A percentile compares a stretch with the other conserved stretches of the same genome.
These are phyloP conservation scores for Criorhina ranunculi DNA, from an alignment of 2,888 invertebrate genomes.

Conservation along the genomic window DNA sequence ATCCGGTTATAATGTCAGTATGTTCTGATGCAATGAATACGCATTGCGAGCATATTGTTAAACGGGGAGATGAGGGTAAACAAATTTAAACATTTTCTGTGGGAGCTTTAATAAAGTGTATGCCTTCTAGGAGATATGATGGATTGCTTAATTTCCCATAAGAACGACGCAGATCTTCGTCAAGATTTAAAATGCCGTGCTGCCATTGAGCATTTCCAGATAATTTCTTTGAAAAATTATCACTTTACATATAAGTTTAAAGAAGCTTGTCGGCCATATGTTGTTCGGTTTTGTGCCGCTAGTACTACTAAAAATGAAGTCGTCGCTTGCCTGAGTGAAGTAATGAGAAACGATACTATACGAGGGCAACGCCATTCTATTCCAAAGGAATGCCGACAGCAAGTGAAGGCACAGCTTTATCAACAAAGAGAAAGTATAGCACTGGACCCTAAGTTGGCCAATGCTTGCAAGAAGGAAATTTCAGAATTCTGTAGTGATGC, in stretches of 20 bases:
- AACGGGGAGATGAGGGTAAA: slow-evolving; percentile 89
- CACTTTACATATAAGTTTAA: slow-evolving; percentile 97
- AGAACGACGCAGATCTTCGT: slow-evolving; percentile 93
- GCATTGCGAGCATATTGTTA: slow-evolving; percentile 89
- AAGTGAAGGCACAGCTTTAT: slow-evolving; percentile 95
- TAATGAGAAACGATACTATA: slow-evolving; percentile 95
- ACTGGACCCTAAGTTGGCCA: slow-evolving; percentile 93
- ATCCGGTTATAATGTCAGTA: slow-evolving; percentile 93
- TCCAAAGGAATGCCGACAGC: slow-evolving; percentile 94
- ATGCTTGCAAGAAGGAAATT: slow-evolving; percentile 93
- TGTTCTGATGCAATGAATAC: slow-evolving; percentile 92
- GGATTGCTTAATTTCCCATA: slow-evolving; percentile 96
- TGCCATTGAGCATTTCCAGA: slow-evolving; percentile 98
- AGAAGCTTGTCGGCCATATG: slow-evolving; percentile 94
- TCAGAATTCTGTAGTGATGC: slow-evolving; percentile 89
- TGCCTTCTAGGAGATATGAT: slow-evolving; percentile 89
- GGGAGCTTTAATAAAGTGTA: background rate
- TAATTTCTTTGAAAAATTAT: slow-evolving; percentile 96
- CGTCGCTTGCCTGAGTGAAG: slow-evolving; percentile 89
- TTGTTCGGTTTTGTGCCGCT: slow-evolving; percentile 88
- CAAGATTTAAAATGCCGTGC: slow-evolving; percentile 93
- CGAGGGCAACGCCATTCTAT: slow-evolving; percentile 91
- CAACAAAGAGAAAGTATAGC: slow-evolving; percentile 96
- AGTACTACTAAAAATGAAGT: slow-evolving; percentile 91
- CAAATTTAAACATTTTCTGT: background rate